Evolutionary conservation across 2,113 vertebrate genomes (phyloP).

Genomic region (Etheostoma cragini): DNA sequence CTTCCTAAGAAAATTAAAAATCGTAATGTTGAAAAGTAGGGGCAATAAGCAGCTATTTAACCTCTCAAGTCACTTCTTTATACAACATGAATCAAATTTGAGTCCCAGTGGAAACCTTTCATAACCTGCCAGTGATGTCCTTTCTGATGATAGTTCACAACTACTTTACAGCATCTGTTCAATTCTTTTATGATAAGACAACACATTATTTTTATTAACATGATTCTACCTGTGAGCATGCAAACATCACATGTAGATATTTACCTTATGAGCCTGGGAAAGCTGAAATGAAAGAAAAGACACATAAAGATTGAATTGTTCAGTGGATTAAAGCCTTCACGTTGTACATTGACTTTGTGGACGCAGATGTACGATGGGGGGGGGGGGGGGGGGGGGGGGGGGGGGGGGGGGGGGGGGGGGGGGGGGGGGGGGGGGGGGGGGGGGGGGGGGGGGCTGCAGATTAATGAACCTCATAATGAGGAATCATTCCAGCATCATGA

Average conservation of each 20-base stretch:
- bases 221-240: slow-evolving; percentile 22
- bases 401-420: background rate
- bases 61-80: slow-evolving; percentile 20
- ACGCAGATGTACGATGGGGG: slow-evolving; percentile 60
- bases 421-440: too few relatives aligned
- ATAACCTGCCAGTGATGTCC: background rate
- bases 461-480: slow-evolving; percentile 82
- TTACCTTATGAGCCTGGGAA: slow-evolving; percentile 98
- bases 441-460: slow-evolving; percentile 33
- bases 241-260: slow-evolving; percentile 62
- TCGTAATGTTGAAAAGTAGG: slow-evolving; percentile 3
- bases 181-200: background rate
- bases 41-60: slow-evolving; percentile 23
- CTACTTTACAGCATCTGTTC: background rate
- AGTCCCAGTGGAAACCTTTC: background rate
- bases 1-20: slow-evolving; percentile 28
- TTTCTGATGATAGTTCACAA: background rate
- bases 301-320: slow-evolving; percentile 72
- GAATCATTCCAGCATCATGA: slow-evolving; percentile 72
- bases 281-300: slow-evolving; percentile 86
- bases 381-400: background rate
- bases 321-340: slow-evolving; percentile 44
- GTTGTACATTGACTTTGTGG: slow-evolving; percentile 38
- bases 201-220: slow-evolving; percentile 47
- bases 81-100: background rate